Evolutionary conservation across 2,888 invertebrate species (phyloP), one percentile per base, ranked within the genome.

Genomic region (Philopedon plagiatum): DNA sequence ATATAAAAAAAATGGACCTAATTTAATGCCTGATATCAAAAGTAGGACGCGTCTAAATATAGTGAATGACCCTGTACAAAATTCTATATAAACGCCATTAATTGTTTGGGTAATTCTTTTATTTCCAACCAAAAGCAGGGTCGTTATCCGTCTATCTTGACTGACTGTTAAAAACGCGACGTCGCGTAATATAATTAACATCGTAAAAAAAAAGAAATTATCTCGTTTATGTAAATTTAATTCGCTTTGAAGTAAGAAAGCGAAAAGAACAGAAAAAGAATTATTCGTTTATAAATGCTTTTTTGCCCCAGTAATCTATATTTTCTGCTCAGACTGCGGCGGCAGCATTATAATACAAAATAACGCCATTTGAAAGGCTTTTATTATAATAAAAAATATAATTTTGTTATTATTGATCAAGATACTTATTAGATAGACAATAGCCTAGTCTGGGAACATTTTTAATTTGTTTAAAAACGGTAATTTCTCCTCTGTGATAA

Each of bases 211-310:
- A 58, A 58, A 58, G 58, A 58, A 58, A 58, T 41, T 58, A 41
- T 26, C 39, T 58, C 41, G 37, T 58, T 58, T 58, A 58, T 58
- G 58, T 58, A 58, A 58, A 58, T 41, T 58, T 19, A 39, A 58
- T 58, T 58, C 39, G 23, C 23, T 41, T 58, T 23, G 41, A 41
- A 39, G 39, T 26, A 58, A 58, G 58, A 58, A 58, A 58, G 58
- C 58, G 58, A 58, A 58, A 58, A 58, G 58, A 58, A 23, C 41
- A 41, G 37, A 26, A 23, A 57, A 57, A 23, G 18, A 37, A 26
- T 26, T 49, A 26, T 26, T 54, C 51, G 39, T 26, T 23, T 23
- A 58, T 41, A 41, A 21, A 41, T 34, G 26, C 41, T 13, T 39
- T 58, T 58, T 41, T 58, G 58, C 15, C 58, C 58, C 15, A 58